These are phyloP conservation scores for Drosophila willistoni DNA, from an alignment of 1,140 invertebrate species.

Conservation along the genomic window DNA sequence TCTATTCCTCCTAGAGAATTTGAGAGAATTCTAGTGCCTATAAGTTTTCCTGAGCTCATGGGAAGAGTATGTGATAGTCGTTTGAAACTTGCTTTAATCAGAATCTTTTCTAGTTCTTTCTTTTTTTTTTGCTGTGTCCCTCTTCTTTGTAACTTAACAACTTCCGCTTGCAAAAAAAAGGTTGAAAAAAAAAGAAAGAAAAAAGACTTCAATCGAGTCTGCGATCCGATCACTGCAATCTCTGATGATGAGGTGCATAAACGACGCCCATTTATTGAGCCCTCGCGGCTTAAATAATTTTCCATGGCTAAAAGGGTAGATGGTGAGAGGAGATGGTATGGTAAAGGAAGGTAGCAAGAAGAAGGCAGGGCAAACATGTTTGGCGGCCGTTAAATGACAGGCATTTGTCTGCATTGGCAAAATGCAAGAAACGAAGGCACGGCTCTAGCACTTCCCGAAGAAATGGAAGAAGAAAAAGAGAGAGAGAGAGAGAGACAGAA, in stretches of 20 bases:
- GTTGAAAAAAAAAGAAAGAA: constrained; percentile 21
- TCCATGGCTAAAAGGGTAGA: constrained; percentile 17
- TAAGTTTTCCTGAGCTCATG: too few species aligned
- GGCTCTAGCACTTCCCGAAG: too few species aligned
- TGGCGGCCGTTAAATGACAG: constrained; percentile 74
- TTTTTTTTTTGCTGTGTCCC: constrained; percentile 21
- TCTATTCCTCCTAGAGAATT: too few species aligned
- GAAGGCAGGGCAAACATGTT: constrained; percentile 64
- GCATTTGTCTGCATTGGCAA: constrained; percentile 65
- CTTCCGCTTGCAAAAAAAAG: constrained; percentile 62
- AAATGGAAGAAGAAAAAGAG: too few species aligned
- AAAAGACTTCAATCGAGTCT: constrained; percentile 37
- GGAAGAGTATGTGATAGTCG: neutral
- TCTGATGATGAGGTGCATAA: constrained; percentile 80
- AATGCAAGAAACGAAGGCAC: constrained; percentile 16
- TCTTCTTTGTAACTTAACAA: constrained; percentile 64
- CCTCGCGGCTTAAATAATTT: constrained; percentile 71
- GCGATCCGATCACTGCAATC: constrained; percentile 67
- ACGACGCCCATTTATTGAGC: constrained; percentile 80
- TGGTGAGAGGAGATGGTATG: neutral
- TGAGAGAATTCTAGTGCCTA: too few species aligned
- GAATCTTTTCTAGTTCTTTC: constrained; percentile 38
- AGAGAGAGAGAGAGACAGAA: neutral
- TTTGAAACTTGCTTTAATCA: neutral
- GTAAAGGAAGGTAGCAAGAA: constrained; percentile 17